Base-by-base conservation (phyloP, 2,888 invertebrate species). In the Oscheius sp. region DNA sequence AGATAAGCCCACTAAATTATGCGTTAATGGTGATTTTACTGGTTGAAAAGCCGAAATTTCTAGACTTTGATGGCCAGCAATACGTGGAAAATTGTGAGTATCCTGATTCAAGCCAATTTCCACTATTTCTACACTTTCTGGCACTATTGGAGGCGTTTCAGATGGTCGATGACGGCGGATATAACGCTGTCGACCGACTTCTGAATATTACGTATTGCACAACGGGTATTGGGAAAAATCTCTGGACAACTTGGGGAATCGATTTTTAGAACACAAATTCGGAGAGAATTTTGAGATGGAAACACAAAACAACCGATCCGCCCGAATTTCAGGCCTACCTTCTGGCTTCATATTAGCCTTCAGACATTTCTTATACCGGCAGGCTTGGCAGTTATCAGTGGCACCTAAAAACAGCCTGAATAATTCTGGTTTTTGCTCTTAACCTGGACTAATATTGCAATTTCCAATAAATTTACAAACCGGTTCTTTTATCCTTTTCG, bases 301-400 rank as follows among this genome's bases (percentile, higher is more conserved):
- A n/a, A n/a, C n/a, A n/a, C n/a, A n/a, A n/a, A 53, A n/a, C 53
- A 12, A 35, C 35, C 9, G 35, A 35, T 35, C 3, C 9, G 3
- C 9, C 9, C 3, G 9, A 6, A 9, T 35, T 35, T 3, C 35
- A 6, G 35, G 35, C 41, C 2, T 23, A 61, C 61, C 61, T 1
- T 41, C 41, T n/a, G 61, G 61, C 18, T 61, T 45, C 61, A 61
- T 61, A 18, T 61, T 61, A 43, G 61, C 61, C 18, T 41, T 43
- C 21, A 61, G 23, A 13, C 61, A 61, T n/a, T 25, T n/a, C 12
- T n/a, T 41, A 23, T 43, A 61, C n/a, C 61, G 16, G 23, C 61
- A 61, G 18, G 41, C 43, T 16, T 21, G 45, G 21, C 61, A 61
- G 21, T 61, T 61, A 41, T 43, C 61, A 23, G 21, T 16, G 12